Evolutionary conservation across 2,113 vertebrate genomes (phyloP).

Genomic region (zebrafish (Danio rerio)): GRCz12tu NC_133182.1:2575001-2575500

Average conservation of each 20-base stretch:
- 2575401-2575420: conserved; percentile 77
- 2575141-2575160: conserved; percentile 72
- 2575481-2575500: conserved; percentile 78
- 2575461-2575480: conserved; percentile 77
- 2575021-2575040: conserved; percentile 69
- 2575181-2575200: conserved; percentile 78
- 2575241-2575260: no score
- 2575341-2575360: no score
- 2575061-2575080: conserved; percentile 71
- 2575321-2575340: no score
- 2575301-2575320: no score
- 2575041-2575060: conserved; percentile 73
- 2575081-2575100: conserved; percentile 74
- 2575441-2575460: conserved; percentile 79
- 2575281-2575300: no score
- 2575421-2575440: conserved; percentile 73
- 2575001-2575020: conserved; percentile 69
- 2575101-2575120: conserved; percentile 75
- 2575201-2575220: no score
- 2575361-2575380: no score
- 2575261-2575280: no score
- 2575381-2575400: conserved; percentile 68
- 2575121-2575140: conserved; percentile 74
- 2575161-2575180: conserved; percentile 75
- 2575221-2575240: no score